These are phyloP conservation scores for Nomada hirtipes DNA, from an alignment of 2,888 invertebrate genomes.

Conservation along the genomic window DNA sequence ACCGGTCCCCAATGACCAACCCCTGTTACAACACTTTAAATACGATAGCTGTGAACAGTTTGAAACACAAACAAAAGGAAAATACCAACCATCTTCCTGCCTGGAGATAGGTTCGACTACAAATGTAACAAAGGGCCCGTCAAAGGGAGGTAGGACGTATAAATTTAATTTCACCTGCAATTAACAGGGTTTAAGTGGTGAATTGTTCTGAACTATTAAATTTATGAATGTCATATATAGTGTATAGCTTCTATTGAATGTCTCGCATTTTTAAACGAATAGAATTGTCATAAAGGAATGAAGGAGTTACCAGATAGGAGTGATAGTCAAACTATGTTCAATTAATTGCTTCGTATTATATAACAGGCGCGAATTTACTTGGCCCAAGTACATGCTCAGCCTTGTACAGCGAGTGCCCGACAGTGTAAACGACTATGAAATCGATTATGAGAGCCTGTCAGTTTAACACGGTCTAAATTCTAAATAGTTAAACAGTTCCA, in stretches of 20 bases:
- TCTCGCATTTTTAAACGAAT: no score
- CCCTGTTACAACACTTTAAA: not conserved
- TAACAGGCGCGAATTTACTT: constrained; percentile 12
- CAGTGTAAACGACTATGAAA: constrained; percentile 43
- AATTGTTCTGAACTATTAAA: no score
- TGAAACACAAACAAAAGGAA: not conserved
- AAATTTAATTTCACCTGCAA: no score
- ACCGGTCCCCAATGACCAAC: not conserved
- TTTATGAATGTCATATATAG: no score
- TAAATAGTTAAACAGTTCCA: constrained; percentile 43
- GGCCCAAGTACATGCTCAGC: constrained; percentile 15
- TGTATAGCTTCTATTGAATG: no score
- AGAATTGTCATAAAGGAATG: no score
- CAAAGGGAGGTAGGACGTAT: no score
- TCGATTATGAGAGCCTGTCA: constrained; percentile 54
- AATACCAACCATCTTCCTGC: not conserved
- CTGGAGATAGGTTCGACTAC: no score
- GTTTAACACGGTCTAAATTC: constrained; percentile 44
- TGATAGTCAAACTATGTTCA: constrained; percentile 19
- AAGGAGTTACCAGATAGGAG: constrained; percentile 2
- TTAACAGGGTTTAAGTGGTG: no score
- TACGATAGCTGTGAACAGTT: not conserved
- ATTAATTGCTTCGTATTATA: constrained; percentile 30
- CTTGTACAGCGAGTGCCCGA: constrained; percentile 6
- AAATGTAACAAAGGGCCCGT: no score